Evolutionary conservation across 1,140 invertebrate species (phyloP), one percentile per base, ranked within the genome.

Genomic region (Euura saliciscinereae): DNA sequence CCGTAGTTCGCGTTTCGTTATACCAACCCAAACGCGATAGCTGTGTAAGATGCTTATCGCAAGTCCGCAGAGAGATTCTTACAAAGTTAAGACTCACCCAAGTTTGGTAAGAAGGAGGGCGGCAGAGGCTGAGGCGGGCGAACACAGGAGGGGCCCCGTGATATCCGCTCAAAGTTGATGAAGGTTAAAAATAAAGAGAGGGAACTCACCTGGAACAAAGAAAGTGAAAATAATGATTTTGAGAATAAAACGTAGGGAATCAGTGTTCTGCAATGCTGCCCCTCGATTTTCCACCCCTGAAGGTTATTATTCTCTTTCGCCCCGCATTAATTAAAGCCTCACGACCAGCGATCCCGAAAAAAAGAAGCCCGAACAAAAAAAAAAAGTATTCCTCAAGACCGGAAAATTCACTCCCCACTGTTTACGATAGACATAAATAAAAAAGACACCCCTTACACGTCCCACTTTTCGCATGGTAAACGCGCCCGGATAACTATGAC

Each of bases 171-270:
- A 59, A 59, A 28, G 28, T 11, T 2, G 51, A 59, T 11, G 51
- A 4, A n/a, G 6, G 6, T 8, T 11, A 59, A n/a, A 6, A 59
- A 8, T 8, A 11, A 59, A 59, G 51, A 59, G 51, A 59, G 51
- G 51, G 8, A 59, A 59, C 51, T 59, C 6, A 59, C 51, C 51
- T 59, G 51, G 51, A 59, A 59, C 51, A 59, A 59, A 59, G 51
- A 59, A 59, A 59, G 28, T n/a, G 51, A 59, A n/a, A 59, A 59
- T 59, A 59, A 59, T 59, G 8, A 59, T 59, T 59, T 11, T n/a
- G 5, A 11, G 51, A 59, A 59, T n/a, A 59, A 59, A 59, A 59
- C 51, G 4, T 6, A 59, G 5, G 51, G 51, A 59, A 59, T 59
- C 6, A 59, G 51, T 59, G 51, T 59, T 59, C 51, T 59, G 51